Evolutionary conservation across 1,140 invertebrate genomes (phyloP).

Genomic region (Drosophila sulfurigaster): DNA sequence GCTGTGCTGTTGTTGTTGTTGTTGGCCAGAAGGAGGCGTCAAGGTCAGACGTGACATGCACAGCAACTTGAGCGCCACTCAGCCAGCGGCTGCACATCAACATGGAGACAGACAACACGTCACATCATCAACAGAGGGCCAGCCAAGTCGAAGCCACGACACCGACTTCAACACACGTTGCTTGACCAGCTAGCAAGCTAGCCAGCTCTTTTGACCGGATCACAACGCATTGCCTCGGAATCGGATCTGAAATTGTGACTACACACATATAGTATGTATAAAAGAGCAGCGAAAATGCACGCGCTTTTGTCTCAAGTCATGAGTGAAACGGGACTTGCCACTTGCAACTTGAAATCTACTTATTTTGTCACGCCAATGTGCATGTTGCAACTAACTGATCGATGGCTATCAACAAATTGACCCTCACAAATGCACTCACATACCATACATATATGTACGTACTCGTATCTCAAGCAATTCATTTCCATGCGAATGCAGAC

Average conservation of each 20-base stretch:
- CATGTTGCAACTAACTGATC: constrained; percentile 48
- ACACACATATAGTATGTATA: too few species aligned
- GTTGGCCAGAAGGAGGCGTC: constrained; percentile 47
- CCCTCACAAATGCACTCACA: constrained; percentile 37
- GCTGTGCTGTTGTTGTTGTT: constrained; percentile 29
- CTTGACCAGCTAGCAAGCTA: constrained; percentile 14
- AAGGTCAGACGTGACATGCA: constrained; percentile 65
- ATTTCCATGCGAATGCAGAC: constrained; percentile 21
- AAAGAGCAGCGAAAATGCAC: background rate
- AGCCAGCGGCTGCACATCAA: constrained; percentile 32
- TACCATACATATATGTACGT: background rate
- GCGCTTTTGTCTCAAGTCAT: constrained; percentile 3
- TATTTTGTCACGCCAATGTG: constrained; percentile 58
- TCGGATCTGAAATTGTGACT: background rate
- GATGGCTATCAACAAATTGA: constrained; percentile 59
- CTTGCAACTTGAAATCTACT: constrained; percentile 24
- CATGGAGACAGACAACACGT: constrained; percentile 31
- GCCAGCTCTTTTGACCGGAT: constrained; percentile 23
- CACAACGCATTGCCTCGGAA: background rate
- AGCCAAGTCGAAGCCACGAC: constrained; percentile 7
- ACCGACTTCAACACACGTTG: constrained; percentile 27
- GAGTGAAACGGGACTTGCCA: constrained; percentile 13
- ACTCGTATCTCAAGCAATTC: constrained; percentile 33
- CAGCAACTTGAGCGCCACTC: constrained; percentile 61
- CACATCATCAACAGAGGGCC: constrained; percentile 33